Conservation (phyloP, 1,140 invertebrate genomes). For the Ips typographus region DNA sequence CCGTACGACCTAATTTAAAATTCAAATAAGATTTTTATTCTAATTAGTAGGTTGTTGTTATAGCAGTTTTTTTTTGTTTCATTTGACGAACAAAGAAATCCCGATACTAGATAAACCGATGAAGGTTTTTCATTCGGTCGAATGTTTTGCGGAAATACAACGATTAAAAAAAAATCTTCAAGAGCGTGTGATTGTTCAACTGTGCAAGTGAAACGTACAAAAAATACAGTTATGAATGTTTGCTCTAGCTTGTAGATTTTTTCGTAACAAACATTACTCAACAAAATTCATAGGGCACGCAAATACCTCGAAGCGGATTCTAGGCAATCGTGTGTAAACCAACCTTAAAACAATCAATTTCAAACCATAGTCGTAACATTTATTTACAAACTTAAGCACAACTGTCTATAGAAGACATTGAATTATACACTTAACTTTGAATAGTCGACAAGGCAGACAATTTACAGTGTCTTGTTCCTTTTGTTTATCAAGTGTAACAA, state of each 20-base stretch:
- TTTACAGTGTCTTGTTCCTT: constrained; percentile 12
- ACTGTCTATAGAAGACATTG: too few relatives aligned
- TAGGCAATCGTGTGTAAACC: too few relatives aligned
- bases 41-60: constrained; percentile 1
- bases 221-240: too few relatives aligned
- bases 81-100: neutral
- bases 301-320: too few relatives aligned
- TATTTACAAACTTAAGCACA: too few relatives aligned
- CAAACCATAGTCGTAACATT: too few relatives aligned
- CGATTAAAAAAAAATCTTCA: neutral
- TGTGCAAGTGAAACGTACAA: neutral
- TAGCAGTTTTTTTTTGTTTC: constrained; percentile 7
- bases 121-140: neutral
- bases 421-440: too few relatives aligned
- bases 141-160: neutral
- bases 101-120: neutral
- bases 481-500: constrained; percentile 13
- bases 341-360: too few relatives aligned
- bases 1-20: constrained; percentile 14
- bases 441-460: neutral
- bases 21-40: constrained; percentile 11
- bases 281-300: too few relatives aligned
- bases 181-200: neutral
- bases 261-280: too few relatives aligned
- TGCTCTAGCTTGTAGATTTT: too few relatives aligned